Evolutionary conservation across 2,797 vertebrate genomes (phyloP).

Genomic region (Leptatherina wallacei): DNA sequence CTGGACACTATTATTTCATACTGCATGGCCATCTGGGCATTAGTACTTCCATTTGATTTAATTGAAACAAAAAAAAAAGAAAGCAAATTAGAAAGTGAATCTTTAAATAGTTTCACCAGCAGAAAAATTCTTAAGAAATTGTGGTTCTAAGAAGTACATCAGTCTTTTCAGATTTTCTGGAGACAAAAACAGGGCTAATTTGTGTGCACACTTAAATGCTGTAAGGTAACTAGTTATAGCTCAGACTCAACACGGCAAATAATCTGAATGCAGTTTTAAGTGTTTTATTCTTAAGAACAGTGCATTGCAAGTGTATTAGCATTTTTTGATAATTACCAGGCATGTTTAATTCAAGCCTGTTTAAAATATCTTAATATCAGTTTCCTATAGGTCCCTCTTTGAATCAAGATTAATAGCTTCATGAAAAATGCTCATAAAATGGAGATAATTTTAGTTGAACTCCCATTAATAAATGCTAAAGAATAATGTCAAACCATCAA

Average conservation of each 20-base stretch:
- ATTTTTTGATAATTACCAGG: slow-evolving; percentile 23
- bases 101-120: slow-evolving; percentile 68
- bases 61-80: slow-evolving; percentile 76
- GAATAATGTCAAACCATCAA: neutral
- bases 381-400: slow-evolving; percentile 10
- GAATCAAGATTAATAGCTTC: slow-evolving; percentile 23
- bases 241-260: neutral
- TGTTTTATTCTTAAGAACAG: slow-evolving; percentile 6
- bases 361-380: slow-evolving; percentile 28
- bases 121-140: slow-evolving; percentile 55
- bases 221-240: slow-evolving; percentile 7
- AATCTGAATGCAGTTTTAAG: slow-evolving; percentile 14
- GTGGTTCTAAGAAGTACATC: slow-evolving; percentile 44
- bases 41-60: slow-evolving; percentile 82
- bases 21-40: slow-evolving; percentile 84
- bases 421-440: slow-evolving; percentile 9
- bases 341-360: slow-evolving; percentile 15
- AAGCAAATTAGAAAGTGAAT: slow-evolving; percentile 80
- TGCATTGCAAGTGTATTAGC: slow-evolving; percentile 5
- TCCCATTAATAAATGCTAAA: neutral
- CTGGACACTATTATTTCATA: slow-evolving; percentile 85
- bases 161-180: slow-evolving; percentile 42
- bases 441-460: neutral
- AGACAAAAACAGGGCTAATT: slow-evolving; percentile 41
- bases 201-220: slow-evolving; percentile 23